A percentile compares a stretch with the other conserved stretches of the same genome.
These are phyloP conservation scores for Maniola jurtina DNA, from an alignment of 1,140 invertebrate species.

Conservation along the genomic window DNA sequence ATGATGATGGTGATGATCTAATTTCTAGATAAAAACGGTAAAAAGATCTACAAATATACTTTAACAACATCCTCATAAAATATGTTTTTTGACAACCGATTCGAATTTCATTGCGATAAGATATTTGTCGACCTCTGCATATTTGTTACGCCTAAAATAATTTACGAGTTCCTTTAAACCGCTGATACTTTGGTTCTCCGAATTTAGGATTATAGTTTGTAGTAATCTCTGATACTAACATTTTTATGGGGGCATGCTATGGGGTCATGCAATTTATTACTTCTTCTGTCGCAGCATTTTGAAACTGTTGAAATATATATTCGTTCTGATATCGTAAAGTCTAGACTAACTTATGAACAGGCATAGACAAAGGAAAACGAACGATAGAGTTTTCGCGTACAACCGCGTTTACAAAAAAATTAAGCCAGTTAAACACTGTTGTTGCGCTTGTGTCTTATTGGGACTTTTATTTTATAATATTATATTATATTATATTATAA, in stretches of 20 bases:
- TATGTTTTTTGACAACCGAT: not conserved
- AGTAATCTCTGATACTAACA: constrained; percentile 2
- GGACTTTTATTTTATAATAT: too few relatives aligned
- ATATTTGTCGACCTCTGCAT: constrained; percentile 11
- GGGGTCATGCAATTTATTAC: not conserved
- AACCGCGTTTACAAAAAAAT: too few relatives aligned
- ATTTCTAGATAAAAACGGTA: too few relatives aligned
- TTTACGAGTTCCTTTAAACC: constrained; percentile 24
- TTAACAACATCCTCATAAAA: not conserved
- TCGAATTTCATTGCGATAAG: constrained; percentile 16
- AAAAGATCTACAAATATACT: too few relatives aligned
- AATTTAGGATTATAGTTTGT: constrained; percentile 10
- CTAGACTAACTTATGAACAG: too few relatives aligned
- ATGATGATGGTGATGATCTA: too few relatives aligned
- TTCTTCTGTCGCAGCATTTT: not conserved
- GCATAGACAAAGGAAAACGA: too few relatives aligned
- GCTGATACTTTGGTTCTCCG: constrained; percentile 14
- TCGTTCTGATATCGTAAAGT: too few relatives aligned
- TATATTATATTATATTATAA: too few relatives aligned
- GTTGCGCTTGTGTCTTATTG: too few relatives aligned
- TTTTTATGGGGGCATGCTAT: constrained; percentile 1
- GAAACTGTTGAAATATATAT: not conserved
- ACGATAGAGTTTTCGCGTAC: too few relatives aligned
- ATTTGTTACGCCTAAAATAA: constrained; percentile 21
- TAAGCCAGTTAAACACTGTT: too few relatives aligned